Percentiles rank a stretch among this genome's conserved stretches.
Evolutionary conservation across 1,140 invertebrate genomes (phyloP).

Genomic region (Platorchestia sp.): DNA sequence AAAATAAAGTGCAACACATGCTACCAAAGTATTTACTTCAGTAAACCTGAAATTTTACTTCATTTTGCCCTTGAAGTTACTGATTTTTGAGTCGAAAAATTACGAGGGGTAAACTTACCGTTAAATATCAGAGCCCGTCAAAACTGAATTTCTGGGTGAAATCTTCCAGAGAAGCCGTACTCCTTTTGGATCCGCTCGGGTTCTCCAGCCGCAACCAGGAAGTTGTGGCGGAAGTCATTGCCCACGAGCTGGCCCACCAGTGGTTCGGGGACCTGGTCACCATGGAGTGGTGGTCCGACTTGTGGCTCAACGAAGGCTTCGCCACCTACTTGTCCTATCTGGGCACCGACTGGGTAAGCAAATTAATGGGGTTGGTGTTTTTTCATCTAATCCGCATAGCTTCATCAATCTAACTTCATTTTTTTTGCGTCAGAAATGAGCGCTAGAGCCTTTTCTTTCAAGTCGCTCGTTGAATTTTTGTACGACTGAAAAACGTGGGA

Average conservation of each 20-base stretch:
- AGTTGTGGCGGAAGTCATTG: constrained; percentile 82
- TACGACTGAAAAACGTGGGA: too few relatives aligned
- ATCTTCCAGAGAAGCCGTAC: constrained; percentile 81
- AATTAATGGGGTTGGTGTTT: background rate
- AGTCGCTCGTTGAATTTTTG: too few relatives aligned
- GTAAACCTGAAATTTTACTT: too few relatives aligned
- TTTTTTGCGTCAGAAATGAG: too few relatives aligned
- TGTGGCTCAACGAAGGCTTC: constrained; percentile 75
- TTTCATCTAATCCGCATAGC: background rate
- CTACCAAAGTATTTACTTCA: too few relatives aligned
- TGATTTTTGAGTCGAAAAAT: too few relatives aligned
- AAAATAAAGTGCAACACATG: too few relatives aligned
- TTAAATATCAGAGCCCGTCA: too few relatives aligned
- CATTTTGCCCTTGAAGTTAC: too few relatives aligned
- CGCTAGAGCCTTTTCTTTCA: too few relatives aligned
- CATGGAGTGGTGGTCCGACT: constrained; percentile 75
- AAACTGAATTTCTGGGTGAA: too few relatives aligned
- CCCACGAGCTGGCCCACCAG: constrained; percentile 75
- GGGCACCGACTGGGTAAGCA: constrained; percentile 64
- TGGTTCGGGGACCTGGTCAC: constrained; percentile 79
- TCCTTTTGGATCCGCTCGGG: constrained; percentile 84
- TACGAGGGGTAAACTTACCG: too few relatives aligned
- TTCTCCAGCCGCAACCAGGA: constrained; percentile 80
- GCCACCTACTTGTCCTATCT: constrained; percentile 66
- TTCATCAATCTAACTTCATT: background rate